Base-by-base conservation (phyloP, 2,888 invertebrate species). In the Lampropteryx suffumata region DNA sequence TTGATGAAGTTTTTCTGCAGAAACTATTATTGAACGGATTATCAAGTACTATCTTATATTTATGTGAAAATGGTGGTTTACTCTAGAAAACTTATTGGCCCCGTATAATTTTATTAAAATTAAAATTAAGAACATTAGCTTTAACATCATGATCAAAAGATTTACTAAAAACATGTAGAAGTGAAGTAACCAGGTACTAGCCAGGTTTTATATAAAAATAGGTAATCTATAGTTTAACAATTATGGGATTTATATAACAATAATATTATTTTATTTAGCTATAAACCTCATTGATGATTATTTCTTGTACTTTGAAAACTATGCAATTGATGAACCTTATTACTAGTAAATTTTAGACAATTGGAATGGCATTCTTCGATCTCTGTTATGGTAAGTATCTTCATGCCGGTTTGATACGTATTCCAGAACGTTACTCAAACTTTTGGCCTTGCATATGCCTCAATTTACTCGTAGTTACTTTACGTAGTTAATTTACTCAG, bases 231-330 rank as follows among this genome's bases (percentile, higher is more conserved):
- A 45, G 26, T 30, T 24, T 10, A 37, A 32, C 30, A 46, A 26
- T 12, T 24, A 37, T 46, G 32, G 26, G 37, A 37, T 46, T 36
- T 30, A 33, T 26, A 39, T 27, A 46, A 39, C 33, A 40, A 47
- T 40, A 47, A 13, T 40, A 33, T 40, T 47, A 40, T 47, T 47
- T 27, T 17, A 33, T 17, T 4, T 11, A 13, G 14, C 12, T 10
- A 26, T n/a, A 17, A 17, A 4, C n/a, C 13, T n/a, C 21, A 32
- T 1, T 3, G 24, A 21, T 17, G 6, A 3, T 11, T 47, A 34
- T 34, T 27, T 14, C 28, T 28, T 43, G 17, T 12, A 11, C 8
- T 14, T 14, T 10, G 17, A 10, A 21, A 21, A 34, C 34, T 21
- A 21, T 17, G n/a, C 6, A 1, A 34, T 13, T 33, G 17, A 32